Evolutionary conservation across 1,140 invertebrate genomes (phyloP), one percentile per base, ranked within the genome.

Genomic region (Leguminivora glycinivorella): DNA sequence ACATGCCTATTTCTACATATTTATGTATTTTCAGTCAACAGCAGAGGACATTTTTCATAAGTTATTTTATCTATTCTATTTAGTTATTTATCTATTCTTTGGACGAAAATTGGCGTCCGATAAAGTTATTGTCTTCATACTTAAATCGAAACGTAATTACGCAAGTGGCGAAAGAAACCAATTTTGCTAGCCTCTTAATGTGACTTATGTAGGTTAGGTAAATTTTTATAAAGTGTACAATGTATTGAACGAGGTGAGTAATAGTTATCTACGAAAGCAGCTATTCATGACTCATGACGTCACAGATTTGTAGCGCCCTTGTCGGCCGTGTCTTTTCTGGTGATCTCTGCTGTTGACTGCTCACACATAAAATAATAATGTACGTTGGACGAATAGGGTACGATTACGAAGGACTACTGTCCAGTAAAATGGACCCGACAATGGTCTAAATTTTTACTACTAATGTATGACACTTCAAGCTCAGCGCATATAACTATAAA

Each of bases 401-500:
- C 31, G 29, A 22, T 5, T 24, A 22, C 31, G 29, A 22, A 40
- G 34, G 67, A 63, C 58, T 63, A 63, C 26, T 63, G 29, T 34
- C 29, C 58, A 69, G 66, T 70, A 70, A 70, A 73, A 70, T 72
- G 71, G 71, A 69, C 71, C 71, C 71, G 31, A 67, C 38, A 40
- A 17, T 72, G 68, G 71, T 72, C 71, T 38, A 56, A 67, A 60
- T 19, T 9, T 31, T 19, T 67, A 70, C 38, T 70, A 66, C 69
- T 19, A 60, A 63, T 34, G 58, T 58, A 58, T 58, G 56, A 63
- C 58, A 63, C 17, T 34, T 2, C 19, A 63, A 63, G 58, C 58
- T 63, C 58, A 17, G 58, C 26, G 58, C 58, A 63, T 63, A 63
- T 31, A n/a, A 31, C 26, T 63, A 29, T n/a, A 52, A 52, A 22